A percentile compares a stretch with the other conserved stretches of the same genome.
Conservation (phyloP, 2,113 vertebrate species). For the Tinamus guttatus region DNA sequence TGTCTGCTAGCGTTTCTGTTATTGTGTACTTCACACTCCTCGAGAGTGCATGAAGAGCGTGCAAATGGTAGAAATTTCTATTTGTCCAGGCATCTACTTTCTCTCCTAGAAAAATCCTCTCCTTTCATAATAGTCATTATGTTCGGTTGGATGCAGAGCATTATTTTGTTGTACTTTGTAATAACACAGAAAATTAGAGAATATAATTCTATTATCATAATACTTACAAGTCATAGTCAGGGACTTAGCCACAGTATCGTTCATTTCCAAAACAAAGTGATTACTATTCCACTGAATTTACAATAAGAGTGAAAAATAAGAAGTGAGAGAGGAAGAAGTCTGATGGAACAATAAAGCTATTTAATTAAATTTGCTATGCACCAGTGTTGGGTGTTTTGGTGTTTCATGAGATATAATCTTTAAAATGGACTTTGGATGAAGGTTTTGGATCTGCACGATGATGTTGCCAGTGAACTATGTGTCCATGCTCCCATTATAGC, state of each 20-base stretch:
- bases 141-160: background rate
- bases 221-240: background rate
- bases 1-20: background rate
- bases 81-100: background rate
- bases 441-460: background rate
- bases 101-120: background rate
- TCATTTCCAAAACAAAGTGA: background rate
- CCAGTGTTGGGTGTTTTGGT: background rate
- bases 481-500: background rate
- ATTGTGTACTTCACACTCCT: background rate
- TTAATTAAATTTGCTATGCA: background rate
- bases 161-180: background rate
- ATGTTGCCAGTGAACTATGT: background rate
- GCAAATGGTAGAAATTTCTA: background rate
- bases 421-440: background rate
- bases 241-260: background rate
- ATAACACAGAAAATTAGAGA: background rate
- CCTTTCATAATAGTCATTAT: background rate
- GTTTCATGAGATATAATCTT: background rate
- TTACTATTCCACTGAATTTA: background rate
- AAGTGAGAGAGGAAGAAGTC: background rate
- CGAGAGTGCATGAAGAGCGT: background rate
- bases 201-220: background rate
- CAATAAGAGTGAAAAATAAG: background rate
- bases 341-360: background rate